Percentiles rank a stretch among this genome's conserved stretches.
phyloP scores from a whole-genome alignment of 2,113 vertebrate species.

The Gadus chalcogrammus region DNA sequence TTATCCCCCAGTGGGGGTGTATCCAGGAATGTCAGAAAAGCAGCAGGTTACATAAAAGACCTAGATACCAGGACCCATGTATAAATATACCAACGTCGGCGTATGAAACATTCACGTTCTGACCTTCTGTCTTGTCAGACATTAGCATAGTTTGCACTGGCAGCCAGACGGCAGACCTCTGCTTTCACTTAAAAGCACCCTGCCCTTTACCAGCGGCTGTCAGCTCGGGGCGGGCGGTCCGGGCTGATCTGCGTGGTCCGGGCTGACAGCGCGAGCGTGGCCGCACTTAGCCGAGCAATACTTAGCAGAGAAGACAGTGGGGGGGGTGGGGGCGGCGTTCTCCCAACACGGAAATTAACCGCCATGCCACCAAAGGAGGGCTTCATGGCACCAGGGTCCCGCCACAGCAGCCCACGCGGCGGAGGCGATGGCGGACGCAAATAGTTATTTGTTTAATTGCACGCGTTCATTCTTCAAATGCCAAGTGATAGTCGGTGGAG shows the following conservation, averaged over 20 bases:
- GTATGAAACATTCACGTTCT: conserved; percentile 66
- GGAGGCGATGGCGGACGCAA: no score
- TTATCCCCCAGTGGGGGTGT: background rate
- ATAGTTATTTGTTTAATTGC: no score
- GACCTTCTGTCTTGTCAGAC: conserved; percentile 70
- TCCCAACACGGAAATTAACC: no score
- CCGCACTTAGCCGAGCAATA: conserved; percentile 28
- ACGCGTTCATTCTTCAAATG: no score
- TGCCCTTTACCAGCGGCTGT: conserved; percentile 59
- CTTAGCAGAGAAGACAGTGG: background rate
- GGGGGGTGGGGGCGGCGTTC: background rate
- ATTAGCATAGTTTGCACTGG: conserved; percentile 45
- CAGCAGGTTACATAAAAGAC: conserved; percentile 60
- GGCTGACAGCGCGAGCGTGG: conserved; percentile 38
- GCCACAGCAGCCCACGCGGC: no score
- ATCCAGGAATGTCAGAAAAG: conserved; percentile 32
- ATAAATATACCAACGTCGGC: conserved; percentile 46
- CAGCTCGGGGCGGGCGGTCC: conserved; percentile 46
- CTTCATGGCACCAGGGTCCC: no score
- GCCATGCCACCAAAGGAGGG: no score
- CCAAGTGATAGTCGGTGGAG: no score
- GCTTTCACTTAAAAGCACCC: conserved; percentile 61
- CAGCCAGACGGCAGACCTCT: conserved; percentile 64
- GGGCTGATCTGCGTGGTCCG: conserved; percentile 37
- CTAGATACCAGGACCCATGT: conserved; percentile 56